Conservation (phyloP, 2,113 vertebrate genomes). For the Tenebrosternarchus preto region DNA sequence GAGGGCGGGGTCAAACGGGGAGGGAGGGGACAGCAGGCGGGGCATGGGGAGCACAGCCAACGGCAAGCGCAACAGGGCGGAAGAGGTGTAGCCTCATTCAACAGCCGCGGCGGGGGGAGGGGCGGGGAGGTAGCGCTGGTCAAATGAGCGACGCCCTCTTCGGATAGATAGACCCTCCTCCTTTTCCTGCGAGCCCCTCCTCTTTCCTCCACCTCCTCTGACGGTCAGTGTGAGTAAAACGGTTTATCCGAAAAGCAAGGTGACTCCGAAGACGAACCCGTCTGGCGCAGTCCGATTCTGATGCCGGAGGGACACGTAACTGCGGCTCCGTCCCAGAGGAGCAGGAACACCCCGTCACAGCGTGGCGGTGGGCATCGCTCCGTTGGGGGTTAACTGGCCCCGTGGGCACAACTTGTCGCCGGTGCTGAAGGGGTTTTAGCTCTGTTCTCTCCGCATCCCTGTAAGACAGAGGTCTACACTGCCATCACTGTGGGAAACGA, state of each 20-base stretch:
- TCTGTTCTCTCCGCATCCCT: background rate
- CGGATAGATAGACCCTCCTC: slow-evolving; percentile 18
- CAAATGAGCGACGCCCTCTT: slow-evolving; percentile 42
- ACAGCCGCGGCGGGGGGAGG: slow-evolving; percentile 6
- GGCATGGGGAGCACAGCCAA: slow-evolving; percentile 39
- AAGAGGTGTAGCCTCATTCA: slow-evolving; percentile 49
- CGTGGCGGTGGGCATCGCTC: background rate
- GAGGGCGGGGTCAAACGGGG: slow-evolving; percentile 37
- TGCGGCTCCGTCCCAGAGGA: background rate
- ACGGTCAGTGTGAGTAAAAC: background rate
- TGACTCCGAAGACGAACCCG: background rate
- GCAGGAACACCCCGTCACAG: slow-evolving; percentile 37
- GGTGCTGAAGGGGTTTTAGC: background rate
- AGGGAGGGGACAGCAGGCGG: slow-evolving; percentile 56
- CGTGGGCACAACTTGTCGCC: too few species aligned
- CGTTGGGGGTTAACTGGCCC: too few species aligned
- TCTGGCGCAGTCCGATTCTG: background rate
- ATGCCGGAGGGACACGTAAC: too few species aligned
- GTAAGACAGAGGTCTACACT: background rate
- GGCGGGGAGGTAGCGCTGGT: slow-evolving; percentile 29
- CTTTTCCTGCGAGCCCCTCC: background rate
- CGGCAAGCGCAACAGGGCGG: slow-evolving; percentile 42
- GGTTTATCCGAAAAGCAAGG: background rate
- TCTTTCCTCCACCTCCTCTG: slow-evolving; percentile 23
- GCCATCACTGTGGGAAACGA: background rate